Conservation (phyloP, 2,888 invertebrate genomes). For the Rhyacophila evoluta region DNA sequence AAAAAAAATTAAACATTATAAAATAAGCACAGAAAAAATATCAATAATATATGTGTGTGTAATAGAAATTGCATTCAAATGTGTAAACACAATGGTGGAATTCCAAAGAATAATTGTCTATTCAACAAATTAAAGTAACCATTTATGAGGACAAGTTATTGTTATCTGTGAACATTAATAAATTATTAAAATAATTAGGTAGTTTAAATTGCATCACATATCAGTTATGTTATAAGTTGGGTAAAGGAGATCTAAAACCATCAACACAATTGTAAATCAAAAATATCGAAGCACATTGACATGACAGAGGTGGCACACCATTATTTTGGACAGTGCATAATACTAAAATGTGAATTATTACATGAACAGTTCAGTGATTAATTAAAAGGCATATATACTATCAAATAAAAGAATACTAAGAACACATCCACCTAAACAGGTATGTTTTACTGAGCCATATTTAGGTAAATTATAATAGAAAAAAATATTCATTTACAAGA, state of each 20-base stretch:
- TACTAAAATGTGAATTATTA: too few species aligned
- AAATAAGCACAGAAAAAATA: not conserved
- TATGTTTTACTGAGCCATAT: too few species aligned
- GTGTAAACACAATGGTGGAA: not conserved
- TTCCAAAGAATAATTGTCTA: not conserved
- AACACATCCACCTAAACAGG: too few species aligned
- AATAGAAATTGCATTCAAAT: not conserved
- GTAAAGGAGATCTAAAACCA: not conserved
- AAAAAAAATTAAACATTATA: not conserved
- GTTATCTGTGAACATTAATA: not conserved
- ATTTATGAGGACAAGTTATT: too few species aligned
- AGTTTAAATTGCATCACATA: conserved; percentile 10
- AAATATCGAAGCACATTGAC: too few species aligned
- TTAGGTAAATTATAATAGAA: too few species aligned
- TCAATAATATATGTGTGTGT: not conserved
- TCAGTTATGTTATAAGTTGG: not conserved
- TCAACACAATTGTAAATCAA: conserved; percentile 7
- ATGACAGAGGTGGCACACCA: too few species aligned
- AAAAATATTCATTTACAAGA: too few species aligned
- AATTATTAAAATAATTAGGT: conserved; percentile 4
- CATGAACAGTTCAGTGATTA: too few species aligned
- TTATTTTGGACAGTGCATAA: too few species aligned
- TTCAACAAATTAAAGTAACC: not conserved
- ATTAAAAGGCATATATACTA: too few species aligned
- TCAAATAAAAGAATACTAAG: too few species aligned